A percentile compares a stretch with the other conserved stretches of the same genome.
These are phyloP conservation scores for Stenchaetothrips biformis DNA, from an alignment of 2,888 invertebrate genomes.

Conservation along the genomic window DNA sequence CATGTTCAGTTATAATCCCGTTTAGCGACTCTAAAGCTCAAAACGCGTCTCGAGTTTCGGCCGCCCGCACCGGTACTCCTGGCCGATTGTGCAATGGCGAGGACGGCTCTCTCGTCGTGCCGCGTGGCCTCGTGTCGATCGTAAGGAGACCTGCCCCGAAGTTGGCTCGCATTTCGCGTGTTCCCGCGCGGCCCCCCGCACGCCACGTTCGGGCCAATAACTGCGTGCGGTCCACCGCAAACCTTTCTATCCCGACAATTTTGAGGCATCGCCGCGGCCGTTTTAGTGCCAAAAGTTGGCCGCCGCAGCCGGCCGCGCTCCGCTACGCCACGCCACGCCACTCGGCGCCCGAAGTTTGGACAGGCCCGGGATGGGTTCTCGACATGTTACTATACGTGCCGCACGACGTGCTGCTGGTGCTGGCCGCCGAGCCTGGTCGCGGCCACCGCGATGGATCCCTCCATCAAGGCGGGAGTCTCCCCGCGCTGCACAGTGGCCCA, in stretches of 20 bases:
- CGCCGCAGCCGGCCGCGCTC: background rate
- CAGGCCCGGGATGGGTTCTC: background rate
- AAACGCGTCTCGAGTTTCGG: no score
- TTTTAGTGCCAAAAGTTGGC: background rate
- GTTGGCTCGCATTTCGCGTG: no score
- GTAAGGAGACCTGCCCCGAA: no score
- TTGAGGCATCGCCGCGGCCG: background rate
- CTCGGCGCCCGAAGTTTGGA: background rate
- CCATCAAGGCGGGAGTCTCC: no score
- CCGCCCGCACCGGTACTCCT: no score
- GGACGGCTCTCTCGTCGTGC: background rate
- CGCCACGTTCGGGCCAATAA: background rate
- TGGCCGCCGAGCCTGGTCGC: background rate
- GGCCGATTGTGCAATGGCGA: no score
- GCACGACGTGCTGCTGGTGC: background rate
- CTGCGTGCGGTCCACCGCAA: no score
- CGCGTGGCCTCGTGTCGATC: background rate
- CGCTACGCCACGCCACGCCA: background rate
- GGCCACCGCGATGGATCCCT: background rate
- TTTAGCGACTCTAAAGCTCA: no score
- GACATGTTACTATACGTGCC: background rate
- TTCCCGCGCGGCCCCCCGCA: background rate
- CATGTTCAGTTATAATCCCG: no score
- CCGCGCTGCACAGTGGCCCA: no score
- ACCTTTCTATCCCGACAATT: background rate